Conservation (phyloP, 2,888 invertebrate species). For the Pristionchus maxplancki region DNA sequence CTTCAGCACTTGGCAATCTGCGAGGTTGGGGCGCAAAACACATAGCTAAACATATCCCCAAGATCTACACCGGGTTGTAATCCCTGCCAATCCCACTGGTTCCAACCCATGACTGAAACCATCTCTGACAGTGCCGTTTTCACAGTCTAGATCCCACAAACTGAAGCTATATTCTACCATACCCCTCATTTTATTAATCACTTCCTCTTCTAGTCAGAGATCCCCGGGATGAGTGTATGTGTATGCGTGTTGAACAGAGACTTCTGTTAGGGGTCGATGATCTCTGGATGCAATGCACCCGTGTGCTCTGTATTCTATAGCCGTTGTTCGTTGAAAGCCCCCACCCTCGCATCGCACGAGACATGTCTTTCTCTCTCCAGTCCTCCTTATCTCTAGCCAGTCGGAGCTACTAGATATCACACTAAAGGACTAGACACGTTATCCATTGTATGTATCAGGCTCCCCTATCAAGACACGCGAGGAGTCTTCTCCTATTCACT, state of each 20-base stretch:
- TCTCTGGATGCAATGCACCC: neutral
- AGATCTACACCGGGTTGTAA: neutral
- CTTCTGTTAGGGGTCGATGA: neutral
- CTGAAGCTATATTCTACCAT: too few species aligned
- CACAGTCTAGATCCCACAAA: too few species aligned
- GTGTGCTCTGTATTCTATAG: neutral
- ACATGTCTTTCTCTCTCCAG: neutral
- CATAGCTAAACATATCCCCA: neutral
- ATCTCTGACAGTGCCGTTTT: too few species aligned
- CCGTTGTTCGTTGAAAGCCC: neutral
- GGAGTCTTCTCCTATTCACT: neutral
- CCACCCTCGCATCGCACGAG: constrained; percentile 1
- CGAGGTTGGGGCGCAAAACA: neutral
- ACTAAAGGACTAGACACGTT: neutral
- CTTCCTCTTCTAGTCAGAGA: neutral
- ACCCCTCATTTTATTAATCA: neutral
- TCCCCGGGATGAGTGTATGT: neutral
- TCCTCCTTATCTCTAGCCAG: neutral
- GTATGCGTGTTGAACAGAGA: neutral
- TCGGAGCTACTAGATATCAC: neutral
- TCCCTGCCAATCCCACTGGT: too few species aligned
- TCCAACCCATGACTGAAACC: too few species aligned
- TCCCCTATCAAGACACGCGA: neutral
- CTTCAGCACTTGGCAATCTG: neutral
- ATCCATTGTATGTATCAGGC: neutral